Evolutionary conservation across 2,888 invertebrate species (phyloP), one percentile per base, ranked within the genome.

Genomic region (Cryptocephalus primarius): DNA sequence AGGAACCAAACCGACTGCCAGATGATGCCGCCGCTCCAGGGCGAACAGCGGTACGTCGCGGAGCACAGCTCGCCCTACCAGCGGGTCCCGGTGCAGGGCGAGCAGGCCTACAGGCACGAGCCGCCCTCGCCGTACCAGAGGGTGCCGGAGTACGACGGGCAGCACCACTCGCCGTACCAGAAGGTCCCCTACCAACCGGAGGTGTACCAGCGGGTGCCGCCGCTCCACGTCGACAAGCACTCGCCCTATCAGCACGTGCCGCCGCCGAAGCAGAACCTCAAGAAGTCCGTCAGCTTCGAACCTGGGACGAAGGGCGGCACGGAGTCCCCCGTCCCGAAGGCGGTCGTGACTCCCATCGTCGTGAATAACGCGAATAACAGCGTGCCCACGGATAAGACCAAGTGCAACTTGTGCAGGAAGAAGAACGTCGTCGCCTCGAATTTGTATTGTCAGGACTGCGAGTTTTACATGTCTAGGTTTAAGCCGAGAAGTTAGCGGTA

Each of bases 391-490:
- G 76, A 82, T 58, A 81, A 83, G 48, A 74, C 79, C 9, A 82
- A 83, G 48, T 93, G 93, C 67, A 85, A 88, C 70, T 75, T 94
- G 58, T 94, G 93, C 70, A 78, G 89, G 48, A 92, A 92, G 67
- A 88, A 89, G 63, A 78, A 82, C 52, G 83, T 90, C 12, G 78
- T 76, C 42, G 79, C 85, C 11, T 85, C 89, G 10, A 82, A 84
- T 33, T 77, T 83, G 57, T 93, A 92, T 66, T 94, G 93, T 70
- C 77, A 83, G 43, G 91, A 93, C 70, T 93, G 93, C 71, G 89
- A 91, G 65, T 91, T 87, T 72, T 94, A 93, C 65, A 85, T 94
- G 84, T 88, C 88, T 52, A 76, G 85, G 62, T 87, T 87, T 68
- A 82, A 84, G 63, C 84, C 83, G 42, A 66, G 64, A 60, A 62